phyloP scores from a whole-genome alignment of 2,113 vertebrate genomes.

The Tonatia bakeri region DNA sequence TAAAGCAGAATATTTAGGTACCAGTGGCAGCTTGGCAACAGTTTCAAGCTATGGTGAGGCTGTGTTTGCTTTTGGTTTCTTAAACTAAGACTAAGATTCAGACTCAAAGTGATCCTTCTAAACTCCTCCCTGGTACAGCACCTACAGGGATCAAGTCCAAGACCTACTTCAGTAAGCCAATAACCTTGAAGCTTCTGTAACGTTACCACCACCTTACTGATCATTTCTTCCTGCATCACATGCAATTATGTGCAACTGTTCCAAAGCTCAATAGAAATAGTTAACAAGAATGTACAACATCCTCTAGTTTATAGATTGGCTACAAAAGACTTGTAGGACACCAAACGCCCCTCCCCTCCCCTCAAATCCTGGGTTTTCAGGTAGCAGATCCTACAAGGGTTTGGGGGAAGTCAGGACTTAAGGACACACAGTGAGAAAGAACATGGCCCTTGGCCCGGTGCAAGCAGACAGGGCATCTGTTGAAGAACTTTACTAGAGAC shows the following conservation, averaged over 20 bases:
- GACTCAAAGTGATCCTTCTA: constrained; percentile 25
- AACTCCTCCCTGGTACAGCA: constrained; percentile 21
- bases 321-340: constrained; percentile 23
- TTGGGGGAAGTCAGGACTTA: not conserved
- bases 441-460: not conserved
- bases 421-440: not conserved
- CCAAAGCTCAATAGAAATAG: constrained; percentile 23
- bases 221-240: constrained; percentile 20
- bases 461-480: not conserved
- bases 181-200: constrained; percentile 35
- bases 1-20: not conserved
- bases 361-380: not conserved
- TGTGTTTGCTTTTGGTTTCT: constrained; percentile 39
- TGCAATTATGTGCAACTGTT: constrained; percentile 6
- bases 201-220: not conserved
- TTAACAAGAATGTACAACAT: not conserved
- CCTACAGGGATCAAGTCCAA: constrained; percentile 4
- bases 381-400: not conserved
- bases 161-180: constrained; percentile 48
- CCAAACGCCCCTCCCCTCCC: not conserved
- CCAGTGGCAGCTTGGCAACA: not conserved
- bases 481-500: not conserved
- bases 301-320: not conserved
- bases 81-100: constrained; percentile 34
- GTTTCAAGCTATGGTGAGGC: not conserved